Evolutionary conservation across 1,140 invertebrate genomes (phyloP).

Genomic region (Myzus persicae): DNA sequence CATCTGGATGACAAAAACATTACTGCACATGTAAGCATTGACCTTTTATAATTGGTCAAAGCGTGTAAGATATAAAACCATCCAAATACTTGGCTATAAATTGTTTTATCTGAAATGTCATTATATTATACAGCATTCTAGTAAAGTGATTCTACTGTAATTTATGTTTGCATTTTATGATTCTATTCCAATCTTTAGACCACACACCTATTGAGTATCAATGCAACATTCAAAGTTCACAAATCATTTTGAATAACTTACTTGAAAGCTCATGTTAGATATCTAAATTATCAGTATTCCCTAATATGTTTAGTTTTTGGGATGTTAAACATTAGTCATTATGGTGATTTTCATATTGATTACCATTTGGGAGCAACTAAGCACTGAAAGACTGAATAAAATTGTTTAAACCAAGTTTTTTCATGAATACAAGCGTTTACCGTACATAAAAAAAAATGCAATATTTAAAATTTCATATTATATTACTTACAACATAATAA

Average conservation of each 20-base stretch:
- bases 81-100: no score
- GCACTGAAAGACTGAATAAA: background rate
- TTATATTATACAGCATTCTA: no score
- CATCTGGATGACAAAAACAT: no score
- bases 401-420: background rate
- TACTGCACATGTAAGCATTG: no score
- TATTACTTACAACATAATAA: conserved; percentile 32
- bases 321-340: background rate
- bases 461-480: conserved; percentile 44
- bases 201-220: background rate
- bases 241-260: background rate
- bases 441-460: conserved; percentile 16
- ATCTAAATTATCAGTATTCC: background rate
- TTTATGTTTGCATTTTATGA: background rate
- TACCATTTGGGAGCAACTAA: background rate
- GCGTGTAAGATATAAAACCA: no score
- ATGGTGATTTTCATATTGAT: background rate
- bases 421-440: background rate
- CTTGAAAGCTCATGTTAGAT: no score
- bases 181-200: background rate
- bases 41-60: no score
- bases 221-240: background rate
- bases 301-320: background rate
- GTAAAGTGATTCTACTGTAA: no score
- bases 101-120: no score